Evolutionary conservation across 2,888 invertebrate genomes (phyloP), one percentile per base, ranked within the genome.

Genomic region (Agrotis segetum): DNA sequence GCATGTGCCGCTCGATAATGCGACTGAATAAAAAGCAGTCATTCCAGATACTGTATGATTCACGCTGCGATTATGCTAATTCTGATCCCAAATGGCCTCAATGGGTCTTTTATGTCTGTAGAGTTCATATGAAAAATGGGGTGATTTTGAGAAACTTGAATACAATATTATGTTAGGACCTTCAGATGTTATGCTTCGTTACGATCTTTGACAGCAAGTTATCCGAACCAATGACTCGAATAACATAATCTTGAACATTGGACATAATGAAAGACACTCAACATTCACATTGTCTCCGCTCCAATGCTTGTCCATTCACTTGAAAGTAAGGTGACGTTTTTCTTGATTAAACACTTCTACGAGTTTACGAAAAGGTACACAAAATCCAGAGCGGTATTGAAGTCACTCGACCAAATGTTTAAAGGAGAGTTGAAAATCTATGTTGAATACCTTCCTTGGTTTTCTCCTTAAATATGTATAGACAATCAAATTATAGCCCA

Each of bases 31-130:
- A 77, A 79, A 82, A 66, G 63, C 55, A 71, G 71, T 68, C 69
- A 69, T 65, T 73, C 46, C 65, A 77, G 67, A 80, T 71, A 74
- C 53, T 19, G 56, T 68, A 74, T 83, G 77, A 85, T 76, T 84
- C 83, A 84, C 65, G 14, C 47, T 64, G 49, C 60, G 67, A 79
- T 74, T 78, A 84, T 82, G 80, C 55, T 80, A 76, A 77, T 77
- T 70, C 40, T 59, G 21, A 6, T 68, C 69, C 67, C 81, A 44
- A 71, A 79, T 70, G 58, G 64, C 19, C 67, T 71, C 68, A 65
- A 71, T 75, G 70, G 71, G 29, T 56, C 47, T 77, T 68, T 65
- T 56, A 68, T 77, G 67, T 52, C 46, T 71, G 64, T 29, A 44
- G 66, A 74, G 49, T 79, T 67, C 24, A 65, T 59, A 52, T 76